A percentile compares a stretch with the other conserved stretches of the same genome.
Evolutionary conservation across 1,140 invertebrate species (phyloP).

Genomic region (Solen grandis): DNA sequence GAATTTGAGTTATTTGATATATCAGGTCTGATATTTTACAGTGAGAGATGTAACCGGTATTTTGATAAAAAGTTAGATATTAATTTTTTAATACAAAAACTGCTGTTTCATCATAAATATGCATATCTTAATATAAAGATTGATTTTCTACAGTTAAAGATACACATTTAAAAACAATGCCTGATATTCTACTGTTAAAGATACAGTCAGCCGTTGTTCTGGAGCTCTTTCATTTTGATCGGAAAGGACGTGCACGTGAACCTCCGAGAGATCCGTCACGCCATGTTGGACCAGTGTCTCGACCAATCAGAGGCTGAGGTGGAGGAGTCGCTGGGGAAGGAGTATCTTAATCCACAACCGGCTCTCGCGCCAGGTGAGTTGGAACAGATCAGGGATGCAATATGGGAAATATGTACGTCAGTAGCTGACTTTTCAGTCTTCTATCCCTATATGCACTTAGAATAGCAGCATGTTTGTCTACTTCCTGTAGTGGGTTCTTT

Average conservation of each 20-base stretch:
- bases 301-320: slow-evolving; percentile 69
- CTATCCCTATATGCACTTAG: neutral
- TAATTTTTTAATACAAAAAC: too few relatives aligned
- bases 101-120: too few relatives aligned
- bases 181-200: too few relatives aligned
- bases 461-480: neutral
- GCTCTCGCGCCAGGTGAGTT: slow-evolving; percentile 64
- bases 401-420: too few relatives aligned
- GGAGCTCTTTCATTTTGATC: slow-evolving; percentile 73
- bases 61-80: too few relatives aligned
- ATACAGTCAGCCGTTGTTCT: slow-evolving; percentile 63
- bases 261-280: slow-evolving; percentile 68
- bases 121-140: too few relatives aligned
- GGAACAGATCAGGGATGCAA: too few relatives aligned
- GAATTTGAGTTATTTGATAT: too few relatives aligned
- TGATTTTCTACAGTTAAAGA: too few relatives aligned
- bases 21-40: too few relatives aligned
- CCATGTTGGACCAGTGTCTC: slow-evolving; percentile 74
- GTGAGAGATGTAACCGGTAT: too few relatives aligned
- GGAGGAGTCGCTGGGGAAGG: slow-evolving; percentile 60
- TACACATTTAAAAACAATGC: too few relatives aligned
- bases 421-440: neutral
- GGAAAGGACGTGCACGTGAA: slow-evolving; percentile 74
- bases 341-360: slow-evolving; percentile 72
- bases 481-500: neutral